Evolutionary conservation across 1,140 invertebrate species (phyloP).

Genomic region (Brachionus calyciflorus): DNA sequence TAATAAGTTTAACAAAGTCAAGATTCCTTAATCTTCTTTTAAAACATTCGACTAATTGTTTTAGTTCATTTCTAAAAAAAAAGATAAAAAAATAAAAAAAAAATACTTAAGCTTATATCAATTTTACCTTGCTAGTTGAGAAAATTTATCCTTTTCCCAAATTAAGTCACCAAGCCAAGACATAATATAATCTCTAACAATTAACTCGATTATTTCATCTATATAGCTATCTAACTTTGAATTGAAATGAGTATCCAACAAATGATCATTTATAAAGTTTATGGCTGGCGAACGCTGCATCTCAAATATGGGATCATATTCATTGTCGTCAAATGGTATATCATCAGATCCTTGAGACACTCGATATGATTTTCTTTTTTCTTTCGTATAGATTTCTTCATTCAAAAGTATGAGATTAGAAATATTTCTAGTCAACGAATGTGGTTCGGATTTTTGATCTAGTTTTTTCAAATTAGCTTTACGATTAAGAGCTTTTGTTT

Average conservation of each 20-base stretch:
- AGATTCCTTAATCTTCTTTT: slow-evolving; percentile 71
- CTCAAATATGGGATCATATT: background rate
- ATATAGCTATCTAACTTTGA: slow-evolving; percentile 74
- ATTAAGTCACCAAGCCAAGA: slow-evolving; percentile 71
- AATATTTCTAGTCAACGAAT: background rate
- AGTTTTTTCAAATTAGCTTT: background rate
- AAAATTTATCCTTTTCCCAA: slow-evolving; percentile 62
- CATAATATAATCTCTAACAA: slow-evolving; percentile 74
- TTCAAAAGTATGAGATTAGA: background rate
- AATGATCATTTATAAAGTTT: background rate
- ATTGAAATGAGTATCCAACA: slow-evolving; percentile 17
- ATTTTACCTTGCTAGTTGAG: slow-evolving; percentile 60
- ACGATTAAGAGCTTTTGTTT: background rate
- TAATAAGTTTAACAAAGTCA: slow-evolving; percentile 76
- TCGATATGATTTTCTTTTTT: background rate
- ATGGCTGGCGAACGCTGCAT: too few species aligned
- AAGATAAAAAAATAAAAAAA: background rate
- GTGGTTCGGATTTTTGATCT: background rate
- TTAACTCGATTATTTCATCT: slow-evolving; percentile 76
- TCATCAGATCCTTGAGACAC: background rate
- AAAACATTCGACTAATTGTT: slow-evolving; percentile 73
- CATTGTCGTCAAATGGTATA: background rate
- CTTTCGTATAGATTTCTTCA: background rate
- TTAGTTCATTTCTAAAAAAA: slow-evolving; percentile 71
- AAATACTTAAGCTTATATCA: background rate